Evolutionary conservation across 2,888 invertebrate species (phyloP), one percentile per base, ranked within the genome.

Genomic region (Pachydiplax longipennis): DNA sequence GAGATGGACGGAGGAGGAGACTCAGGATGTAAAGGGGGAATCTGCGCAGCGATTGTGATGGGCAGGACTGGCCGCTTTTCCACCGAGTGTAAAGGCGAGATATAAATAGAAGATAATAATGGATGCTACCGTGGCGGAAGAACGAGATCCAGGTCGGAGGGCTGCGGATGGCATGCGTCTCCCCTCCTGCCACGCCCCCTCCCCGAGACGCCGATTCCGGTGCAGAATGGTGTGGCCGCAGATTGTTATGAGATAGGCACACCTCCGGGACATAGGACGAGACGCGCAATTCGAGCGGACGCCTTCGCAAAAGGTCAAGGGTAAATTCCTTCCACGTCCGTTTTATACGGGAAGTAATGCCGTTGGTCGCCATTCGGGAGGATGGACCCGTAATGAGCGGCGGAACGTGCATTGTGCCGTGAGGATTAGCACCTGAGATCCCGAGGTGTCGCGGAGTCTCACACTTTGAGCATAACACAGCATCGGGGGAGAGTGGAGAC

Each of bases 101-200:
- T 87, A 87, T 87, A 61, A 87, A 87, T 87, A 87, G 87, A 87
- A 61, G 40, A 87, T 87, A 35, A 87, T 87, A 65, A 87, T 87
- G 87, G 87, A 61, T 61, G 48, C 58, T 58, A 35, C 35, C 18
- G 58, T 58, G 87, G 87, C 58, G 58, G 87, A 61, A 87, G 87
- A 65, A 53, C 58, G 61, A 37, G 83, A 83, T 83, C 83, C 83
- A 83, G 87, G 87, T 87, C 87, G 87, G 87, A 73, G 25, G 65
- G 65, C 65, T n/a, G 22, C n/a, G 8, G n/a, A n/a, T 22, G 61
- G 22, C 61, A n/a, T 61, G 61, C 22, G 37, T 37, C 37, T 31
- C 53, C 80, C 31, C 6, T 8, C 15, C 80, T 3, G 25, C 8
- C 35, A 31, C 31, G 13, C 80, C 18, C 80, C 82, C 82, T 31